Conservation (phyloP, 2,113 vertebrate genomes). For the Sialia sialis region DNA sequence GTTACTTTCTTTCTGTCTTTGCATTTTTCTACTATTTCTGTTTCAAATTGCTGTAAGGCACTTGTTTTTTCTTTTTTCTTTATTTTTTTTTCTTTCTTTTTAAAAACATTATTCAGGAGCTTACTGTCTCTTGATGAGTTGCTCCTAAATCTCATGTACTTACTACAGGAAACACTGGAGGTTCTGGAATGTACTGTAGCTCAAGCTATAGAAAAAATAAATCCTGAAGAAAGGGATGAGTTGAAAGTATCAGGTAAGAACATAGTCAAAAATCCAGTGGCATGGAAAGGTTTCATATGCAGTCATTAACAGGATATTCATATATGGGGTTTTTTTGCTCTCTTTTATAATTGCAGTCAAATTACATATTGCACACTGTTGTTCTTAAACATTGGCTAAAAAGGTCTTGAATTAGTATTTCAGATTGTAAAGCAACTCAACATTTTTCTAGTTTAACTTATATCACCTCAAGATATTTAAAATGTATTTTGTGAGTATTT, state of each 20-base stretch:
- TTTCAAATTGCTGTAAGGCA: neutral
- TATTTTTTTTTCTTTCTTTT: neutral
- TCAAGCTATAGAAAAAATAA: constrained; percentile 87
- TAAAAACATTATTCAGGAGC: neutral
- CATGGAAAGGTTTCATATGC: neutral
- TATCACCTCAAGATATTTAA: neutral
- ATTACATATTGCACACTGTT: neutral
- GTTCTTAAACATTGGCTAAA: neutral
- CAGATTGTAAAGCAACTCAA: neutral
- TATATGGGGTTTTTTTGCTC: fast-evolving
- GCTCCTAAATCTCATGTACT: constrained; percentile 48
- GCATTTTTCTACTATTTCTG: neutral
- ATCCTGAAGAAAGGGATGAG: constrained; percentile 94
- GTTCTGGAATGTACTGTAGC: constrained; percentile 85
- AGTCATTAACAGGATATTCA: neutral
- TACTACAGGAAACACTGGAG: constrained; percentile 78
- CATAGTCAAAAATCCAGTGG: neutral
- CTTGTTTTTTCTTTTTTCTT: neutral
- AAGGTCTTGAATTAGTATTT: neutral
- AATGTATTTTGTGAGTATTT: neutral
- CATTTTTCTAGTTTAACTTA: neutral
- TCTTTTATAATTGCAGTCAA: neutral
- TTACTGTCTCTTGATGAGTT: neutral
- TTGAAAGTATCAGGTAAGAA: constrained; percentile 92
- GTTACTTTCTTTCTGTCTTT: neutral